phyloP scores from a whole-genome alignment of 2,113 vertebrate genomes.

The Ageneiosus marmoratus region DNA sequence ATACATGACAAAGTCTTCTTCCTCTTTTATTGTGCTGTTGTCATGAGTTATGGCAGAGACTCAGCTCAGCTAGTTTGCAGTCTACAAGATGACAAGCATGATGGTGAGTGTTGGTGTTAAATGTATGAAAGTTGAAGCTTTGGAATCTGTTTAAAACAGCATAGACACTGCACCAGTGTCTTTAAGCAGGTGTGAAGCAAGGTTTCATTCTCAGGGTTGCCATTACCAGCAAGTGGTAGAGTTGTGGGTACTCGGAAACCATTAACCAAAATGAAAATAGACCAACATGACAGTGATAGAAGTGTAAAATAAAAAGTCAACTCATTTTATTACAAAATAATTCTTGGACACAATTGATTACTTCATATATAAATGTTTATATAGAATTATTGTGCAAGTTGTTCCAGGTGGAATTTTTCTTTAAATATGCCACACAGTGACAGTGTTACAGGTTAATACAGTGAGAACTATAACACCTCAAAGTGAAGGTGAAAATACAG shows the following conservation, averaged over 20 bases:
- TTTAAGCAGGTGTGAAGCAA: not conserved
- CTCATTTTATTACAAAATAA: not conserved
- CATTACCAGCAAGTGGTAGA: not conserved
- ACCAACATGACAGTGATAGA: not conserved
- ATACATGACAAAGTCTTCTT: no score
- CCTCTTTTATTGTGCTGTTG: not conserved
- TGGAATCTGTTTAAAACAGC: not conserved
- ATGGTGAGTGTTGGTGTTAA: not conserved
- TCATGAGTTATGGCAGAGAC: not conserved
- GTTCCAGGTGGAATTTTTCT: not conserved
- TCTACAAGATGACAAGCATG: not conserved
- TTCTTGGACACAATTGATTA: not conserved
- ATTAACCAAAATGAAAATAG: not conserved
- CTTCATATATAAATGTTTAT: not conserved
- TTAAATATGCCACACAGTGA: not conserved
- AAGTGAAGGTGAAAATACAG: not conserved
- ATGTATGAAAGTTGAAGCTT: not conserved
- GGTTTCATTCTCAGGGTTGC: not conserved
- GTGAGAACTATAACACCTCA: not conserved
- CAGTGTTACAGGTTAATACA: not conserved
- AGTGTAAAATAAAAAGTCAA: not conserved
- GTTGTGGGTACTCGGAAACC: not conserved
- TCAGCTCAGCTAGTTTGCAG: not conserved
- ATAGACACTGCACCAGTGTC: not conserved
- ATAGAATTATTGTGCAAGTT: not conserved